phyloP scores from a whole-genome alignment of 2,113 vertebrate species.

The Meriones unguiculatus region DNA sequence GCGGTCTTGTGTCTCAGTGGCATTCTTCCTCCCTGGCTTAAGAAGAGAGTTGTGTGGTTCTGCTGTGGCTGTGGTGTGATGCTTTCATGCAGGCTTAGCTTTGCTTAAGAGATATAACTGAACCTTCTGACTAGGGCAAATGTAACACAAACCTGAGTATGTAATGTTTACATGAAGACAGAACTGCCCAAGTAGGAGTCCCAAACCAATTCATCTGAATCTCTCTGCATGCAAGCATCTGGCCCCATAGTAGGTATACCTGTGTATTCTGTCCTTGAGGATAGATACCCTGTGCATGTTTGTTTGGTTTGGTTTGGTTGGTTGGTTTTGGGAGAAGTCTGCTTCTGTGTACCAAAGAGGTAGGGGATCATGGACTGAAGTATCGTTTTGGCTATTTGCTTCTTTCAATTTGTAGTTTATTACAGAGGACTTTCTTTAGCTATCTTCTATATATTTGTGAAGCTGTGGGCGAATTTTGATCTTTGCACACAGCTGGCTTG shows the following conservation, averaged over 20 bases:
- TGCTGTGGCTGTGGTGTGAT: neutral
- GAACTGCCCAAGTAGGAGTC: neutral
- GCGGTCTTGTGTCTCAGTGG: conserved; percentile 1
- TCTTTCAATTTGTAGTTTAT: conserved; percentile 52
- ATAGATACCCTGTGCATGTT: accelerated
- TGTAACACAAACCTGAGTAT: neutral
- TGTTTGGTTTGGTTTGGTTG: neutral
- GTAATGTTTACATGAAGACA: neutral
- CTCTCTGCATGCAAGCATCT: neutral
- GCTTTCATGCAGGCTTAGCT: neutral
- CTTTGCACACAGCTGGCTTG: neutral
- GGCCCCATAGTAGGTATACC: neutral
- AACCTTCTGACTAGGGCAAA: neutral
- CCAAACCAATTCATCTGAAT: neutral
- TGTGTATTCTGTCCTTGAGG: neutral
- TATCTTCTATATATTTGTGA: neutral
- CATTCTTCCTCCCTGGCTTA: neutral
- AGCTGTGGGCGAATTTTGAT: neutral
- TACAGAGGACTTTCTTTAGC: conserved; percentile 17
- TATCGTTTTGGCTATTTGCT: neutral
- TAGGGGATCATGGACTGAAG: neutral
- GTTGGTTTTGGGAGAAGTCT: neutral
- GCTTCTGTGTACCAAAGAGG: neutral
- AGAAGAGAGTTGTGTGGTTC: neutral
- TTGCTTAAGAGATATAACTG: neutral